These are phyloP conservation scores for Entelurus aequoreus DNA, from an alignment of 2,113 vertebrate species.

Conservation along the genomic window DNA sequence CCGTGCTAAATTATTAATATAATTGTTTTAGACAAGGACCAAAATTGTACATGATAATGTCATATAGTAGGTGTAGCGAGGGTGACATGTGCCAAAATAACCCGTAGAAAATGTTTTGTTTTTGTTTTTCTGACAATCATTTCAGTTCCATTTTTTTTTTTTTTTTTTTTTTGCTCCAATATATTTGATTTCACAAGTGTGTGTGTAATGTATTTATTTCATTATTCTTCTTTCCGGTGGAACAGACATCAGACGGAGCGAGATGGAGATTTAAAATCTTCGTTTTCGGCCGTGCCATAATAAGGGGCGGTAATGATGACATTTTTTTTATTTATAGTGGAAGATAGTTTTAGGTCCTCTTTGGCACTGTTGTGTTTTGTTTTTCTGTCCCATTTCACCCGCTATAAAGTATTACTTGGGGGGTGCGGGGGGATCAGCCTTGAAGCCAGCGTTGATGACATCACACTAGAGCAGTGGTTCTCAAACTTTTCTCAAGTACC, in stretches of 20 bases:
- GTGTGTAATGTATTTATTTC: slow-evolving; percentile 78
- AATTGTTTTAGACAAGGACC: slow-evolving; percentile 92
- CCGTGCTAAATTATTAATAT: slow-evolving; percentile 89
- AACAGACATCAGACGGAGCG: slow-evolving; percentile 41
- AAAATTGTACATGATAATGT: slow-evolving; percentile 80
- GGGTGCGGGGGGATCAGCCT: background rate
- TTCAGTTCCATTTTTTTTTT: slow-evolving; percentile 54
- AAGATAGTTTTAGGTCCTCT: slow-evolving; percentile 51
- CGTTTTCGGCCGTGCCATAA: slow-evolving; percentile 70
- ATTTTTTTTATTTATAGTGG: slow-evolving; percentile 68
- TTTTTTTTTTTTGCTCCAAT: slow-evolving; percentile 47
- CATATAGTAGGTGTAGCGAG: slow-evolving; percentile 76
- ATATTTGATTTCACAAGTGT: slow-evolving; percentile 71
- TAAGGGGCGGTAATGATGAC: slow-evolving; percentile 50
- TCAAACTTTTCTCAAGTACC: too few relatives aligned
- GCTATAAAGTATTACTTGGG: slow-evolving; percentile 32
- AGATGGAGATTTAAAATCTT: slow-evolving; percentile 65
- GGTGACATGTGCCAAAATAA: slow-evolving; percentile 86
- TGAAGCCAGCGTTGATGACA: slow-evolving; percentile 45
- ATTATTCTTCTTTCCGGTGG: slow-evolving; percentile 62
- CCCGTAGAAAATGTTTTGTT: slow-evolving; percentile 52
- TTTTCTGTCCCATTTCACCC: slow-evolving; percentile 52
- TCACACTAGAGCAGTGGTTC: slow-evolving; percentile 31
- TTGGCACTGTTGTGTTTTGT: slow-evolving; percentile 56
- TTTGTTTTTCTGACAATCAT: slow-evolving; percentile 85